phyloP scores from a whole-genome alignment of 2,113 vertebrate species.

The Salminus brasiliensis region DNA sequence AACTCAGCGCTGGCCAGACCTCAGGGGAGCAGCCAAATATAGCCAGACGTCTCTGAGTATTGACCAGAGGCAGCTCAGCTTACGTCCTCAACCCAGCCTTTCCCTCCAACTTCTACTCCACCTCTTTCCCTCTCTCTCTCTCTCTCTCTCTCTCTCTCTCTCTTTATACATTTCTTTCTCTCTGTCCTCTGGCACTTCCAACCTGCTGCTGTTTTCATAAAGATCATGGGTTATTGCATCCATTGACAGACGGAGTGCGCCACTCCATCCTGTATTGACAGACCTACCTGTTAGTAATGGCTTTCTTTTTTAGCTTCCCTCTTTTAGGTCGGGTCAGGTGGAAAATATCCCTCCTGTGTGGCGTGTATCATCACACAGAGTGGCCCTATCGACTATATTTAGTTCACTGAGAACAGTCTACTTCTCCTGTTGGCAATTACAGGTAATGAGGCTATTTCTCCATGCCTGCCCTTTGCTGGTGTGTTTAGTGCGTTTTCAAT shows the following conservation, averaged over 20 bases:
- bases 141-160: background rate
- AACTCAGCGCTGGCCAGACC: slow-evolving; percentile 53
- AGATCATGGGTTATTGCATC: background rate
- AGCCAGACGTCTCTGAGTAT: slow-evolving; percentile 59
- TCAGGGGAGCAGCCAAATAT: slow-evolving; percentile 61
- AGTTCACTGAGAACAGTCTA: slow-evolving; percentile 39
- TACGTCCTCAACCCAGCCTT: slow-evolving; percentile 46
- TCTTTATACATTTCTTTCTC: too few species aligned
- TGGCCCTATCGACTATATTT: slow-evolving; percentile 40
- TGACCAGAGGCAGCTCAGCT: slow-evolving; percentile 60
- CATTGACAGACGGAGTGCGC: background rate
- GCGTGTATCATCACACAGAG: slow-evolving; percentile 32
- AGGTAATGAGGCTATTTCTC: slow-evolving; percentile 24
- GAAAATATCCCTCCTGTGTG: slow-evolving; percentile 25
- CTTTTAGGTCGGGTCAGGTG: slow-evolving; percentile 24
- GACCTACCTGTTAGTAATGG: background rate
- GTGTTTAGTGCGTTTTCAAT: background rate
- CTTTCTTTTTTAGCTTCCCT: slow-evolving; percentile 18
- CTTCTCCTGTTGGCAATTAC: slow-evolving; percentile 40
- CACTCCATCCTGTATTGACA: background rate
- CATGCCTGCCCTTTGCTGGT: background rate
- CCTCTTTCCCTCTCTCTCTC: background rate
- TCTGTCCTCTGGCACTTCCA: too few species aligned
- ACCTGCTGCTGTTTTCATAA: too few species aligned
- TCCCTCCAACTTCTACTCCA: slow-evolving; percentile 25